Conservation (phyloP, 30 jellyfish, hydroid and myxozoan genomes). For the Aurelia sp. region DNA sequence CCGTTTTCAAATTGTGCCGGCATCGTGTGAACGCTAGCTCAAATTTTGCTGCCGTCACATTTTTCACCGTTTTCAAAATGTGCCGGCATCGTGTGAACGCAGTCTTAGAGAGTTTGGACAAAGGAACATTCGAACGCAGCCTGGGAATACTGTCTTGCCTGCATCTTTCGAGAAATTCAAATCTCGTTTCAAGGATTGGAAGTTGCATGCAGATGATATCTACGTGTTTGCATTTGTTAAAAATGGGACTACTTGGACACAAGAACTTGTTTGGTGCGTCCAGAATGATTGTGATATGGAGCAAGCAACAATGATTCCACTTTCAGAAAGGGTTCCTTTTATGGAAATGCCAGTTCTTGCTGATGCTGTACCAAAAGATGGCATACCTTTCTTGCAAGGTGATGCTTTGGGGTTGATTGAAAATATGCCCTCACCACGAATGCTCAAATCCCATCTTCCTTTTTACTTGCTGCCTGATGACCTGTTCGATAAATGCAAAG, state of each 20-base stretch:
- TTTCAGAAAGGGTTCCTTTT: slow-evolving; percentile 5
- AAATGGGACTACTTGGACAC: slow-evolving; percentile 66
- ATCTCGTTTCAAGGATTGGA: slow-evolving; percentile 1
- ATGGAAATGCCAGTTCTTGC: background rate
- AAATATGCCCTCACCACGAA: slow-evolving; percentile 41
- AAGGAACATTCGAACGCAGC: slow-evolving; percentile 21
- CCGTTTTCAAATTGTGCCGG: no score
- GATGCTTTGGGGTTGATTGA: background rate
- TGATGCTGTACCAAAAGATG: background rate
- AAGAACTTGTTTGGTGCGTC: slow-evolving; percentile 32
- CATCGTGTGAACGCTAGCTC: no score
- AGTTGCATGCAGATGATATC: slow-evolving; percentile 41
- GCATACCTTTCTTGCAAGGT: background rate
- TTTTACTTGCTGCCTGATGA: slow-evolving; percentile 50
- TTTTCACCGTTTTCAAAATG: no score
- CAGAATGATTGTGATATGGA: background rate
- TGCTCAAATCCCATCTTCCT: slow-evolving; percentile 43
- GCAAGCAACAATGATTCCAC: background rate
- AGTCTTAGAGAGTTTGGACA: background rate
- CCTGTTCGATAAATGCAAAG: slow-evolving; percentile 47
- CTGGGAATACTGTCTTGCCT: slow-evolving; percentile 41
- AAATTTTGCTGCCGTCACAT: no score
- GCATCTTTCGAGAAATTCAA: slow-evolving; percentile 44
- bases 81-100: no score
- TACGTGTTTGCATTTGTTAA: slow-evolving; percentile 25